Base-by-base conservation (phyloP, 2,797 vertebrate species). In the Adrianichthys oophorus region DNA sequence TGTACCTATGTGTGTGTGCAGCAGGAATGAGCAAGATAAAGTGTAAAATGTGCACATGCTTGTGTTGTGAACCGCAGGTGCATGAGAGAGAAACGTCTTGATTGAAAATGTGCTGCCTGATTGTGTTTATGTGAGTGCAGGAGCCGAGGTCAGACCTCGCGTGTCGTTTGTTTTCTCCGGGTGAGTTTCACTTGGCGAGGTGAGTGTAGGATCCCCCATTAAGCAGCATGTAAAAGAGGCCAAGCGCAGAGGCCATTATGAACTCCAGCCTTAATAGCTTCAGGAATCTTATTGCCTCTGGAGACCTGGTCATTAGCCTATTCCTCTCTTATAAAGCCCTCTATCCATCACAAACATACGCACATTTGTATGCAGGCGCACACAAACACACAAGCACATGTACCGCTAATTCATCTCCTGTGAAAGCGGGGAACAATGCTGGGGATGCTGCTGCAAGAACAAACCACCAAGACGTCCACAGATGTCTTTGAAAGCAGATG, bases 341-440 rank as follows among this genome's bases (percentile, higher is more conserved):
- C 86, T 90, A 92, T 90, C 85, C 86, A 89, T 88, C 87, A 87
- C 83, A 70, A 79, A 59, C 78, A 81, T 64, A 79, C 84, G 77
- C 76, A 71, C 66, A 75, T 84, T 80, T 76, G 75, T 78, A 83
- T 78, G 74, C 80, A 84, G 54, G 59, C 66, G 61, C 59, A 53
- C 65, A 76, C 53, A 70, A 53, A 70, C 56, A 58, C 48, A 70
- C 58, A 74, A 56, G 51, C 52, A 37, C 48, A 49, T 43, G 29
- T 56, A 65, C 66, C n/a, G 50, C 70, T 62, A 67, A 41, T 70
- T 68, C 65, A 57, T 80, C 58, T 70, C 44, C 32, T 17, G 59
- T 52, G 52, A 62, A 56, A 65, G 56, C 43, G 32, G 65, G 68
- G 64, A 53, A 44, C 41, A 48, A 58, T 48, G 55, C 54, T 60